Conservation (phyloP, 2,797 vertebrate species). For the Picus viridis region DNA sequence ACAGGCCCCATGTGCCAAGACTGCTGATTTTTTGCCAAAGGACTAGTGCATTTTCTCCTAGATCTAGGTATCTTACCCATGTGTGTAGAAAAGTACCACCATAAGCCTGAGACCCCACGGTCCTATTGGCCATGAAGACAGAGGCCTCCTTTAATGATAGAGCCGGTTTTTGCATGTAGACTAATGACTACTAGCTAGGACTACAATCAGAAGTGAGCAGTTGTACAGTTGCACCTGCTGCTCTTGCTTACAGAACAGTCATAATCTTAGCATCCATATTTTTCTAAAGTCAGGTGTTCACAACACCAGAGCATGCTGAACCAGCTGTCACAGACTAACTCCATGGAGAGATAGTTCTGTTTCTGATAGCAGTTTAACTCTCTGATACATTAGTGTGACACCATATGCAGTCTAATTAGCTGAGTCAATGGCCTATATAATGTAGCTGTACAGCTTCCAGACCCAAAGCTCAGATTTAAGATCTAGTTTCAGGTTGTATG, state of each 20-base stretch:
- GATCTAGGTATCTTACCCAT: neutral
- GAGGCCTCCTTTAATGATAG: neutral
- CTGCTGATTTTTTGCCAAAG: neutral
- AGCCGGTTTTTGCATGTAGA: neutral
- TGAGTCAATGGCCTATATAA: neutral
- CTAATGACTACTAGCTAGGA: neutral
- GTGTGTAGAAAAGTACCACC: neutral
- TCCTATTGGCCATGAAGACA: neutral
- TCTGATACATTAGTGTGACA: neutral
- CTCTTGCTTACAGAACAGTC: neutral
- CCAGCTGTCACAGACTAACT: neutral
- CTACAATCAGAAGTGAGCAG: neutral
- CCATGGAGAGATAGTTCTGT: neutral
- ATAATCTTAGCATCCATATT: neutral
- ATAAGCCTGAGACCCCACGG: neutral
- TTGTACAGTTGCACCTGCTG: neutral
- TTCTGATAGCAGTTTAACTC: neutral
- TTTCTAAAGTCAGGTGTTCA: neutral
- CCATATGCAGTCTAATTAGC: neutral
- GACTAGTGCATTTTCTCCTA: neutral
- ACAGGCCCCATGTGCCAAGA: neutral
- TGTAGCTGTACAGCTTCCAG: neutral
- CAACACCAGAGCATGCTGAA: neutral
- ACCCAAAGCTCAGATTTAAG: neutral
- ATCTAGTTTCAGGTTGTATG: neutral